Base-by-base conservation (phyloP, 2,113 vertebrate genomes). In the Hippocampus mohnikei region DNA sequence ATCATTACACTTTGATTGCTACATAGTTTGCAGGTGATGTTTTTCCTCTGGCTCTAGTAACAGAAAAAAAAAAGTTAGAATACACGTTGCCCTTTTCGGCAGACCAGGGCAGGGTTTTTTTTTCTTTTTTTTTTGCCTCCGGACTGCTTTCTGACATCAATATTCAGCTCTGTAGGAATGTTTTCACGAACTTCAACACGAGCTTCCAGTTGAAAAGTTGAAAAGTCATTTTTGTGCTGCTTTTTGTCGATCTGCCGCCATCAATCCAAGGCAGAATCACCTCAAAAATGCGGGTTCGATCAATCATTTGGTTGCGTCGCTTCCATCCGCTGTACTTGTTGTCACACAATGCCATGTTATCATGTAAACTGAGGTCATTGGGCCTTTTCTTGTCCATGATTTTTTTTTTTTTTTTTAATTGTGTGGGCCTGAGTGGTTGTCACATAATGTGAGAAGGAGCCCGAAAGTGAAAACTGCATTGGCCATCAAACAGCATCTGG, bases 81-180 rank as follows among this genome's bases (percentile, higher is more conserved):
- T 83, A 87, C 83, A 84, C 52, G 66, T 77, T 50, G 63, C 76
- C 62, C 75, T 56, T 73, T 72, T 82, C 62, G 63, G 73, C 70
- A 68, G 44, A 70, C 66, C 71, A 72, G 46, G 59, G 79, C 56
- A 55, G 53, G 27, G 1, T 27, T 27, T 27, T 27, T 37, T 29
- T 66, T 46, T 65, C 15, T 42, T 59, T 66, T 46, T 65, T 44
- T 42, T 61, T 75, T 72, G 73, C 67, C 74, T 84, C 72, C 27
- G 41, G 60, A 71, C 50, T 79, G 68, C 74, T 65, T 37, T 75
- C 74, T 88, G 87, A 90, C 85, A 86, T 87, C 80, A 85, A 41
- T 78, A 70, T 79, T 83, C 76, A 84, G 76, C 67, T 62, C 70
- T 73, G 60, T 74, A 84, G 88, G 85, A 89, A 90, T 82, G 84